A percentile compares a stretch with the other conserved stretches of the same genome.
Conservation (phyloP, 1,140 invertebrate species). For the Polyergus mexicanus region DNA sequence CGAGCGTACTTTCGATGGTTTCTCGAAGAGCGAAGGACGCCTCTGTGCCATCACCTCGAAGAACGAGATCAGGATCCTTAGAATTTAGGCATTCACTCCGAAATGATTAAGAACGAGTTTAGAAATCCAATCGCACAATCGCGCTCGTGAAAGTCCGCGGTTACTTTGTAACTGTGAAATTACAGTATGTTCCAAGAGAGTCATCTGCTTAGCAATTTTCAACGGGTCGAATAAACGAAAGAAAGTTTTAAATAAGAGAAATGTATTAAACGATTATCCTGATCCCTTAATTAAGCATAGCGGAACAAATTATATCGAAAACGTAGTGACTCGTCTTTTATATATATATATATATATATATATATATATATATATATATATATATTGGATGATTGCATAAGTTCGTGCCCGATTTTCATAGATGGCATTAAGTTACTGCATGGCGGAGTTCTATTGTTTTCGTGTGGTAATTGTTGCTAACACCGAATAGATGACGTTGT, state of each 20-base stretch:
- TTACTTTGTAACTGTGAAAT: constrained; percentile 14
- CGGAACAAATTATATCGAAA: constrained; percentile 6
- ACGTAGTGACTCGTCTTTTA: neutral
- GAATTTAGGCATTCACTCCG: neutral
- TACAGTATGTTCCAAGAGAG: neutral
- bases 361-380: too few relatives aligned
- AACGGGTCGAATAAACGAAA: neutral
- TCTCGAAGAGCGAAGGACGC: neutral
- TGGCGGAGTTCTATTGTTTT: too few relatives aligned
- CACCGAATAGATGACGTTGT: too few relatives aligned
- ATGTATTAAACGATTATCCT: neutral
- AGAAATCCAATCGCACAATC: constrained; percentile 20
- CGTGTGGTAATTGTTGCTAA: too few relatives aligned
- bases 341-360: too few relatives aligned
- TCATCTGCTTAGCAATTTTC: neutral
- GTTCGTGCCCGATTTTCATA: too few relatives aligned
- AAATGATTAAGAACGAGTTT: neutral
- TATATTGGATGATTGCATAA: too few relatives aligned
- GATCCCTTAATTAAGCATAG: neutral
- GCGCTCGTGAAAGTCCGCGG: constrained; percentile 1
- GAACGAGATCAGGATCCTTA: neutral
- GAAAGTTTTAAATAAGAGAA: constrained; percentile 1
- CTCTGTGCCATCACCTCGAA: neutral
- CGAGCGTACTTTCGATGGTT: constrained; percentile 1
- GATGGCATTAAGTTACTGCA: too few relatives aligned